phyloP scores from a whole-genome alignment of 2,113 vertebrate species.

The Chaetops frenatus region DNA sequence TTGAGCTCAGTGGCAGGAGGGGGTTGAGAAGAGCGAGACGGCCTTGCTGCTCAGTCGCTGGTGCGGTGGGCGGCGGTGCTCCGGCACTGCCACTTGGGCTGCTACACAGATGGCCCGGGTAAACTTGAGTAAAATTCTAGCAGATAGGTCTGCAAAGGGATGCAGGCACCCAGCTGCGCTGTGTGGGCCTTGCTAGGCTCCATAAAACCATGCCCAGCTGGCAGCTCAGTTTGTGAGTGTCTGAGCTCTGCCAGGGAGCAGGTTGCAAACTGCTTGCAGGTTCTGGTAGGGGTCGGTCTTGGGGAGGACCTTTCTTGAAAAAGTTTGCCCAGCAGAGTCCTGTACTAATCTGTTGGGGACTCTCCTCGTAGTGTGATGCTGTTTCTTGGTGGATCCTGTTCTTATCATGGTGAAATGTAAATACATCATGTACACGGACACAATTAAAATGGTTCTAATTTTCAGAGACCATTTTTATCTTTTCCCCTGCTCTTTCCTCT shows the following conservation, averaged over 20 bases:
- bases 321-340: background rate
- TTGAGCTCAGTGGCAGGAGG: background rate
- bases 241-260: background rate
- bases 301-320: background rate
- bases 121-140: background rate
- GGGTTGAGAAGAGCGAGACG: background rate
- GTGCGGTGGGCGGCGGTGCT: background rate
- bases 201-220: slow-evolving; percentile 9
- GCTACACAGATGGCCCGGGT: background rate
- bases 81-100: background rate
- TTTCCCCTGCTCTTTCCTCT: background rate
- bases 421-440: background rate
- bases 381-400: background rate
- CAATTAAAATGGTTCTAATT: background rate
- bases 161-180: background rate
- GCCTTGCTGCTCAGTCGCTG: background rate
- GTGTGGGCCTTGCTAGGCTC: slow-evolving; percentile 29
- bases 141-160: slow-evolving; percentile 16
- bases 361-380: background rate
- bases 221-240: background rate
- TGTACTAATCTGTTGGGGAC: background rate
- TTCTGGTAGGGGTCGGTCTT: background rate
- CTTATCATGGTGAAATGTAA: background rate
- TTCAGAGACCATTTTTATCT: background rate
- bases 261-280: background rate